Base-by-base conservation (phyloP, 2,888 invertebrate species). In the Mythimna lalbum region DNA sequence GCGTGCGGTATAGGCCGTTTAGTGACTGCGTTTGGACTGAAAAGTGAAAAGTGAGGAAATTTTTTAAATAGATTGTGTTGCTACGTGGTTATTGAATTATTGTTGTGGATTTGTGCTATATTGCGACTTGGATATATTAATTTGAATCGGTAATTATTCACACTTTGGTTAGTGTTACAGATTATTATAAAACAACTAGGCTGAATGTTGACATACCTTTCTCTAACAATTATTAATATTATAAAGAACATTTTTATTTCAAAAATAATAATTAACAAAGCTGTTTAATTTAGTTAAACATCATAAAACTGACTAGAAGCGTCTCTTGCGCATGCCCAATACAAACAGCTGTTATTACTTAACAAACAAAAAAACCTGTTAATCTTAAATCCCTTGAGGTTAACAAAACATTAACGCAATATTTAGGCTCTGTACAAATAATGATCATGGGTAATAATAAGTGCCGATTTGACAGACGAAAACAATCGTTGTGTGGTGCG, bases 341-440 rank as follows among this genome's bases (percentile, higher is more conserved):
- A 86, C 91, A 92, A 92, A 94, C 93, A 94, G 87, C 80, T 93
- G 92, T 91, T 92, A 94, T 94, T 93, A 91, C 93, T 93, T 87
- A 84, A 90, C 93, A 94, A 94, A 95, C 90, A 94, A 80, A 87
- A 90, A 92, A 95, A 95, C 94, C 93, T 92, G 94, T 94, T 84
- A 81, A 79, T 83, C 73, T 85, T 69, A 81, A 92, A 92, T 94
- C 92, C 91, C 92, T 92, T 93, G 93, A 95, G 95, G 95, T 95
- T 95, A 95, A 94, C 89, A 94, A 89, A 95, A 95, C 92, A 95
- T 89, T 89, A 89, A 87, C 94, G 94, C 92, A 94, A 94, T 94
- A 93, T 91, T 94, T 93, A 90, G 92, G 90, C 89, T 85, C 80
- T 88, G 85, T 88, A 90, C 89, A 93, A 94, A 94, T 86, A 93